Evolutionary conservation across 2,797 vertebrate species (phyloP), one percentile per base, ranked within the genome.

Genomic region (Dendrocincla tyrannina): DNA sequence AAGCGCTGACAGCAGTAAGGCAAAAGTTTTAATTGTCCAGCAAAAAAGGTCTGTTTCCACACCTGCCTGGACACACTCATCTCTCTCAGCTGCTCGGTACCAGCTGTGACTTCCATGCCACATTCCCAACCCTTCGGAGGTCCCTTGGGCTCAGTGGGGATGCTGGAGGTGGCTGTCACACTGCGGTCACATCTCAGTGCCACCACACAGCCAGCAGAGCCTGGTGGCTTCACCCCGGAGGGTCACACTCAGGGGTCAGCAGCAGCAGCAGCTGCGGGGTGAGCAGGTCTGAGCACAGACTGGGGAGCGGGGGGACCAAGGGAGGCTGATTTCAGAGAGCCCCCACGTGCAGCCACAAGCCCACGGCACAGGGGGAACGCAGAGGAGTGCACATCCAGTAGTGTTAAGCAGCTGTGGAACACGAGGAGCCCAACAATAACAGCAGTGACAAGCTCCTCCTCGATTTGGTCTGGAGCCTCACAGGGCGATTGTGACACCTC

Each of bases 1-100:
- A 80, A 95, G 92, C 79, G 35, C 88, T 9, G 63, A 67, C 4
- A 92, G 85, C 85, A 85, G 62, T 96, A 97, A 97, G 96, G 96
- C 90, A 85, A 60, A 72, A 52, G 42, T 93, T 63, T 80, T 19
- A 89, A 74, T 25, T 74, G 89, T 85, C 88, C 60, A 7, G 22
- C 53, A 66, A 47, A 33, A 33, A 88, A 25, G 28, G 39, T 42
- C 67, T 42, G 41, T 50, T 63, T 4, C 19, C 55, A 77, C 44
- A 42, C 62, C 56, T 13, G 37, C 62, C 50, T 16, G 74, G 66
- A 63, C 47, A 46, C 25, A 1, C 4, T 8, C 4, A 9, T n/a
- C 46, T 32, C 46, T 32, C 46, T 18, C 42, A 4, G 33, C 5
- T 30, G 47, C 50, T 62, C 9, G 2, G 32, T 8, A 44, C 58